Evolutionary conservation across 2,797 vertebrate species (phyloP).

Genomic region (Melanotaenia boesemani): DNA sequence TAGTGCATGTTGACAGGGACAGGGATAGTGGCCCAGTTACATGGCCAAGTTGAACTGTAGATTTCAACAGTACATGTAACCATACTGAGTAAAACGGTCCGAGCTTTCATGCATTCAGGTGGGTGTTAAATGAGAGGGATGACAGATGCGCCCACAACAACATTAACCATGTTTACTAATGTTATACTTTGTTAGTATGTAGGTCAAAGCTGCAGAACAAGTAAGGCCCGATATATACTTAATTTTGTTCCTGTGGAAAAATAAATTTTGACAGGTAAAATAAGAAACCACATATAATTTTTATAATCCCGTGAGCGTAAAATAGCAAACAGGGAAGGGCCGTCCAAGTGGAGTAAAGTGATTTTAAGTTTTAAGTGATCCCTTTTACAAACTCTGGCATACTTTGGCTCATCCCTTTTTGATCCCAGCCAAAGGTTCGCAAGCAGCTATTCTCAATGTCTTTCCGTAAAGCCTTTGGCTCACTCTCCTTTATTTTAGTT

Average conservation of each 20-base stretch:
- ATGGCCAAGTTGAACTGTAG: neutral
- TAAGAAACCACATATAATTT: neutral
- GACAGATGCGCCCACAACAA: neutral
- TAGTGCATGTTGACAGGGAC: no score
- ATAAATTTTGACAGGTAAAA: no score
- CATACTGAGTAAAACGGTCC: neutral
- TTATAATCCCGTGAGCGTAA: neutral
- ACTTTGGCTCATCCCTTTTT: neutral
- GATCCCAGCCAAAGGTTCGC: no score
- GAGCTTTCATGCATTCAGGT: neutral
- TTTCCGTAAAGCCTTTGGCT: neutral
- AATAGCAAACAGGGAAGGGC: no score
- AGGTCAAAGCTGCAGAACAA: neutral
- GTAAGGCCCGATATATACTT: neutral
- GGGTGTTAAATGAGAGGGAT: neutral
- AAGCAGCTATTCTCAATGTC: neutral
- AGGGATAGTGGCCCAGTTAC: neutral
- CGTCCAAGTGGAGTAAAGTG: no score
- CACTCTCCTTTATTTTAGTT: no score
- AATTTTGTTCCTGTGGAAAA: neutral
- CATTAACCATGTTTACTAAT: neutral
- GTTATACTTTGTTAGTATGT: neutral
- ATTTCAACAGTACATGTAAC: neutral
- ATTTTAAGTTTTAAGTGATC: no score
- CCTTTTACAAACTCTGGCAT: neutral